Conservation (phyloP, 2,797 vertebrate genomes). For the Ctenopoma kingsleyae region DNA sequence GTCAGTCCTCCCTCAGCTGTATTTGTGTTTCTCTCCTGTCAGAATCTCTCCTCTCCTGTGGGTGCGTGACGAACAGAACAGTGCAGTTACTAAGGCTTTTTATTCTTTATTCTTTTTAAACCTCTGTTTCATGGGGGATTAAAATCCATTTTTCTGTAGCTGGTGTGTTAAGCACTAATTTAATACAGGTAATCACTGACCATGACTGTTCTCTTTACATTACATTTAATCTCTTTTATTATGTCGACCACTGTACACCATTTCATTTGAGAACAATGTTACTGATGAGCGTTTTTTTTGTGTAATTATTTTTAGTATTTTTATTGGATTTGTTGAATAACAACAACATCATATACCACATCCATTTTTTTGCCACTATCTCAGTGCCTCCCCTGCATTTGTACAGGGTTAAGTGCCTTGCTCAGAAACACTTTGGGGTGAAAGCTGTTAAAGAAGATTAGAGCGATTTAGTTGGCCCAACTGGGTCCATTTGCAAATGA, state of each 20-base stretch:
- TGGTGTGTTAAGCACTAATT: background rate
- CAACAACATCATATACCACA: background rate
- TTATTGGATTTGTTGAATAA: background rate
- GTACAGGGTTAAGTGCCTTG: background rate
- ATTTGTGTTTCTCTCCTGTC: slow-evolving; percentile 39
- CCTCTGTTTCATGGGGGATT: background rate
- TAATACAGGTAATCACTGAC: background rate
- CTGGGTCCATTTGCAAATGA: slow-evolving; percentile 44
- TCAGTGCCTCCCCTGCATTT: background rate
- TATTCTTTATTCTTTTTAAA: background rate
- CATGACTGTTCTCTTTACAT: background rate
- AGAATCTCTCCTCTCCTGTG: slow-evolving; percentile 9
- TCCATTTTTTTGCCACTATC: background rate
- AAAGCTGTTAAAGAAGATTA: slow-evolving; percentile 6
- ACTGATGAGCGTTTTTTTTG: no score
- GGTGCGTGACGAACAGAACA: slow-evolving; percentile 7
- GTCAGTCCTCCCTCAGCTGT: slow-evolving; percentile 46
- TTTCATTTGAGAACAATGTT: background rate
- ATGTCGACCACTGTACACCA: background rate
- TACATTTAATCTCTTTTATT: background rate
- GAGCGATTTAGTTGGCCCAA: slow-evolving; percentile 16
- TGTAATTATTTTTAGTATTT: no score
- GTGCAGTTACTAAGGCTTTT: background rate
- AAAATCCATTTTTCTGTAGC: background rate
- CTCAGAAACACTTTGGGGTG: background rate